These are phyloP conservation scores for Mastomys natalensis DNA, from an alignment of 2,113 vertebrate genomes.

Conservation along the genomic window DNA sequence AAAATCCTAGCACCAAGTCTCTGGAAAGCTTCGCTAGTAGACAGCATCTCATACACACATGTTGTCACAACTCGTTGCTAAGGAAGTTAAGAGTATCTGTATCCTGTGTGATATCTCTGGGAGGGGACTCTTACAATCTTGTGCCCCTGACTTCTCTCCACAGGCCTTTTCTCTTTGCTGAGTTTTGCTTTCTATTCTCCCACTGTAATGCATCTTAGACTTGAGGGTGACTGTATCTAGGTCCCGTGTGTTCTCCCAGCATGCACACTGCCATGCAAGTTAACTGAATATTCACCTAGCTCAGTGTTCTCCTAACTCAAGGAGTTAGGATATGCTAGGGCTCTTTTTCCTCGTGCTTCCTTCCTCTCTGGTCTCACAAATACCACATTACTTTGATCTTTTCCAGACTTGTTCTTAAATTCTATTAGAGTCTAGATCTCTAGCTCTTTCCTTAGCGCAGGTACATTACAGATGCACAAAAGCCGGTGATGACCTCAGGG, in stretches of 20 bases:
- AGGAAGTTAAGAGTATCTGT: background rate
- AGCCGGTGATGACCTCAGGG: background rate
- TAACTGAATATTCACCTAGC: background rate
- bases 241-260: background rate
- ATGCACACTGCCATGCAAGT: background rate
- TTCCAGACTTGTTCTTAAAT: too few species aligned
- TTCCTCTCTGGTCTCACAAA: background rate
- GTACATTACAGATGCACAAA: background rate
- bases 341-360: background rate
- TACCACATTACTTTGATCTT: background rate
- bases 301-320: background rate
- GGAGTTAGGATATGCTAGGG: background rate
- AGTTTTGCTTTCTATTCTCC: background rate
- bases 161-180: background rate
- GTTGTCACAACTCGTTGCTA: background rate
- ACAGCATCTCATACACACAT: background rate
- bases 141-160: constrained; percentile 12
- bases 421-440: too few species aligned
- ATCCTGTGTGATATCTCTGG: background rate
- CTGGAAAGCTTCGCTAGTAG: background rate
- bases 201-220: background rate
- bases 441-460: background rate
- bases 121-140: background rate
- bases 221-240: background rate
- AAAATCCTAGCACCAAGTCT: background rate